Evolutionary conservation across 2,888 invertebrate species (phyloP).

Genomic region (Aphodius granarius): DNA sequence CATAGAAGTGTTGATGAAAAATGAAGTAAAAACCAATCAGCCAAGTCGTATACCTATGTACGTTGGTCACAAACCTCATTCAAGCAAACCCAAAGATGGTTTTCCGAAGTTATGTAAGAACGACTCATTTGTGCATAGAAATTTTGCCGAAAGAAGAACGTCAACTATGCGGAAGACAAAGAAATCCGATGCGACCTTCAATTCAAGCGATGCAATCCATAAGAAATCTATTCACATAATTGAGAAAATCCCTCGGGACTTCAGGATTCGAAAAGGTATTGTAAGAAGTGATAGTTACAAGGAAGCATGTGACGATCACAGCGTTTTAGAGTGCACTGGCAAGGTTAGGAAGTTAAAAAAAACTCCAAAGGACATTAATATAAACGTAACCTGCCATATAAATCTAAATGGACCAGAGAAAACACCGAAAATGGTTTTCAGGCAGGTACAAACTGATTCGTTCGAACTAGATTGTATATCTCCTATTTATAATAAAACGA

Average conservation of each 20-base stretch:
- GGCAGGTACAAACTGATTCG: conserved; percentile 3
- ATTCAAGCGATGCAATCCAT: conserved; percentile 5
- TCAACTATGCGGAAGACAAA: neutral
- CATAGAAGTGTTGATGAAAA: neutral
- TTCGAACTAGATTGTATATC: neutral
- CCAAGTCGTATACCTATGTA: neutral
- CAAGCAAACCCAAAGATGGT: neutral
- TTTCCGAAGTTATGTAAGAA: neutral
- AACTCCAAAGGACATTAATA: neutral
- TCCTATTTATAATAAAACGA: neutral
- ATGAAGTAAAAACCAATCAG: neutral
- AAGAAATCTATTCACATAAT: neutral
- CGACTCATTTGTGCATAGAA: conserved; percentile 8
- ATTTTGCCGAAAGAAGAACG: conserved; percentile 5
- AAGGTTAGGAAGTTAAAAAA: neutral
- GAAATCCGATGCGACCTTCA: neutral
- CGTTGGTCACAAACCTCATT: neutral
- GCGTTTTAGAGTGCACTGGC: neutral
- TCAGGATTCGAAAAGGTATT: conserved; percentile 3
- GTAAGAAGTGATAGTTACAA: conserved; percentile 9
- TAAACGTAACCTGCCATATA: conserved; percentile 3
- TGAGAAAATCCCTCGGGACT: neutral
- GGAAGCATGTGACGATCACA: neutral
- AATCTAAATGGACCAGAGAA: neutral
- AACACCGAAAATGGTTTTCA: neutral